phyloP scores from a whole-genome alignment of 2,113 vertebrate species.

The Aythya baeri region DNA sequence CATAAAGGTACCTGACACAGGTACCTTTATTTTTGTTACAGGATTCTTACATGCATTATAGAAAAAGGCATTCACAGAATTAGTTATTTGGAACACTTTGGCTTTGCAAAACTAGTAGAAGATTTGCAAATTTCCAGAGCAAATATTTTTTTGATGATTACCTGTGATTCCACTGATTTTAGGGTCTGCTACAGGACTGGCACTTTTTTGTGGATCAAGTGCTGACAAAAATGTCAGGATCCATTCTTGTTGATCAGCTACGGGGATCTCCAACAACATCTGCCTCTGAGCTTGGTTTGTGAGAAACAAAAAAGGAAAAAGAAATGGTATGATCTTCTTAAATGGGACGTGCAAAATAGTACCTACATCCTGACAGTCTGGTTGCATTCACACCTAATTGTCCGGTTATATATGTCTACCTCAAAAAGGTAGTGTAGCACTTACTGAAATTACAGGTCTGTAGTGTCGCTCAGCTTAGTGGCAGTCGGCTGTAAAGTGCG shows the following conservation, averaged over 20 bases:
- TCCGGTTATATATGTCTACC: background rate
- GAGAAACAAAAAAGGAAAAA: background rate
- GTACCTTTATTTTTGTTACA: background rate
- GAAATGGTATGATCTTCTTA: background rate
- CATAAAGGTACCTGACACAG: background rate
- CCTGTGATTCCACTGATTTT: background rate
- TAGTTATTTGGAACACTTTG: background rate
- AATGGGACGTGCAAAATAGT: background rate
- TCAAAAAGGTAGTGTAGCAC: background rate
- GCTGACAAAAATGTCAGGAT: conserved; percentile 15
- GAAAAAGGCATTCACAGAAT: background rate
- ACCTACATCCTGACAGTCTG: background rate
- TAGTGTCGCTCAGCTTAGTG: background rate
- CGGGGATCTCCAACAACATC: background rate
- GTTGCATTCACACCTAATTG: background rate
- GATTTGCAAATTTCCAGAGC: background rate
- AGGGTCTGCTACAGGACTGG: background rate
- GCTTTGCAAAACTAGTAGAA: background rate
- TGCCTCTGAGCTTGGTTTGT: background rate
- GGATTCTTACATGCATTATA: background rate
- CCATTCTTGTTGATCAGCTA: background rate
- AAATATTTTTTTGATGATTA: background rate
- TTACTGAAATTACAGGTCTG: background rate
- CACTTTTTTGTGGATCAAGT: conserved; percentile 1
- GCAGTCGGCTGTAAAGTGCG: background rate